Evolutionary conservation across 2,797 vertebrate genomes (phyloP), one percentile per base, ranked within the genome.

Genomic region (Urosaurus nigricauda): DNA sequence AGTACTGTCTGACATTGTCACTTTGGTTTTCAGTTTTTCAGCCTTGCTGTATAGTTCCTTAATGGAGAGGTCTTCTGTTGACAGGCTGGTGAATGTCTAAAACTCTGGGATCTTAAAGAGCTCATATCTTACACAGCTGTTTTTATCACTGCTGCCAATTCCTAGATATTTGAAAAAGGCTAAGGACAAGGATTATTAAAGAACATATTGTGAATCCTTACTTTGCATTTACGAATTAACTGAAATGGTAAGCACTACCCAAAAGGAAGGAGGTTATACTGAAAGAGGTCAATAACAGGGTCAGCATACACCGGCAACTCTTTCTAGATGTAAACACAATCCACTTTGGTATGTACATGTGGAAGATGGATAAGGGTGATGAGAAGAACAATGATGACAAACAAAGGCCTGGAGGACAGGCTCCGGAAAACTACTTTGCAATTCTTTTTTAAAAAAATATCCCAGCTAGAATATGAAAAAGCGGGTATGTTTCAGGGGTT

Each of bases 401-500:
- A 74, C 60, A 29, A 47, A 70, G 90, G 40, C 6, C 21, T 85
- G 91, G n/a, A 91, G 11, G 43, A 85, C 78, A 51, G 29, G 47
- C 83, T 35, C 84, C 32, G 70, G 87, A 92, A 93, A 95, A 82
- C 14, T 91, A 83, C 51, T 93, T 94, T 93, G 51, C 0, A 74
- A 65, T 80, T 37, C 90, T 88, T 53, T 91, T 88, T 47, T 12
- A 32, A 74, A 65, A 89, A 84, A 71, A 37, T 14, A 13, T 74
- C 51, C 79, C 16, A 80, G 53, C 17, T 85, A 92, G 58, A 80
- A 84, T 91, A 93, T 53, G 68, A 74, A 91, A 87, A 89, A 91
- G 90, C 65, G 5, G 8, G 56, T 93, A 89, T 94, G 79, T 75
- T 93, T 86, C 4, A 93, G 91, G 63, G 58, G 35, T 92, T 94